phyloP scores from a whole-genome alignment of 2,888 invertebrate genomes.

The Caenorhabditis sulstoni region DNA sequence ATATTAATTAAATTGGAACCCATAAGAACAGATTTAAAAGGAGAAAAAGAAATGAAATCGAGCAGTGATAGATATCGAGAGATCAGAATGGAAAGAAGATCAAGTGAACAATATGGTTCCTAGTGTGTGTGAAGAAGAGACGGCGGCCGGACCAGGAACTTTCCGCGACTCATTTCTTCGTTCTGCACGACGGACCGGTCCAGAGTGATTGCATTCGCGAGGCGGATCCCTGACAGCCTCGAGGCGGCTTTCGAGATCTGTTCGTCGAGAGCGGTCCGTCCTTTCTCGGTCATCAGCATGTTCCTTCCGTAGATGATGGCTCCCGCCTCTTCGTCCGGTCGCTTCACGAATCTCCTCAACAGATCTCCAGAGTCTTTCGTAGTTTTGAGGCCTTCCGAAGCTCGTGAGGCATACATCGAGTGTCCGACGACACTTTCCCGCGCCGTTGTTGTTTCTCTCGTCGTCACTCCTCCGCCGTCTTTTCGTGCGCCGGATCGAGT shows the following conservation, averaged over 20 bases:
- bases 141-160: conserved; percentile 32
- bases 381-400: conserved; percentile 18
- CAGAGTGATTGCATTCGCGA: conserved; percentile 18
- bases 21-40: conserved; percentile 9
- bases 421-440: conserved; percentile 31
- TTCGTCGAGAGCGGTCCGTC: conserved; percentile 8
- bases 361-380: conserved; percentile 30
- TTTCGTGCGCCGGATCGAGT: neutral
- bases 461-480: too few relatives aligned
- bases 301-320: conserved; percentile 51
- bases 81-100: conserved; percentile 1
- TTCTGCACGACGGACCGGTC: conserved; percentile 7
- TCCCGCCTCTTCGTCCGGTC: conserved; percentile 26
- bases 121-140: conserved; percentile 15
- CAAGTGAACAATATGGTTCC: conserved; percentile 1
- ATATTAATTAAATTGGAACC: neutral
- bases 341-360: conserved; percentile 25
- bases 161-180: conserved; percentile 51
- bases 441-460: conserved; percentile 3
- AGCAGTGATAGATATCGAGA: neutral
- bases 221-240: conserved; percentile 8
- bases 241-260: conserved; percentile 33
- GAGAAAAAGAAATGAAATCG: neutral
- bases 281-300: conserved; percentile 33
- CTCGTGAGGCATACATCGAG: conserved; percentile 32